Percentiles rank a stretch among this genome's conserved stretches.
Evolutionary conservation across 2,888 invertebrate species (phyloP).

Genomic region (Erynnis tages): DNA sequence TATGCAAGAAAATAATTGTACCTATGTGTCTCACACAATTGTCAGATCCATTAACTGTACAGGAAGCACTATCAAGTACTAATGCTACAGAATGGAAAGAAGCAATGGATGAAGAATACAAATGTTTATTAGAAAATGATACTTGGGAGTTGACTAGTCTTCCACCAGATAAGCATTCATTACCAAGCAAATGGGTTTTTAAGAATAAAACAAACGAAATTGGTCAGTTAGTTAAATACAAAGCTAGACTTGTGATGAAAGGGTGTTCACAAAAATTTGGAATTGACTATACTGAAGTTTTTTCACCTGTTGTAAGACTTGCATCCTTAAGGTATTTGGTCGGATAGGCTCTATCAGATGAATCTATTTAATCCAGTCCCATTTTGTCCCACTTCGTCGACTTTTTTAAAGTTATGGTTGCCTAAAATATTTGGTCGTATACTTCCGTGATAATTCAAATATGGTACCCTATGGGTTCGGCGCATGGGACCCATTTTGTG

Average conservation of each 20-base stretch:
- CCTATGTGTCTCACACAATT: background rate
- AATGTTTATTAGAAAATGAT: background rate
- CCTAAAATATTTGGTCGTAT: no score
- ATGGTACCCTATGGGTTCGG: no score
- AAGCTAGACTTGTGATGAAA: slow-evolving; percentile 39
- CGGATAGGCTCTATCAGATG: no score
- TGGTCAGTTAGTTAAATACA: slow-evolving; percentile 33
- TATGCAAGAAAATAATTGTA: no score
- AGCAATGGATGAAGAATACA: slow-evolving; percentile 2
- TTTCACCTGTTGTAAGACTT: slow-evolving; percentile 28
- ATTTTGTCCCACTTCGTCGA: no score
- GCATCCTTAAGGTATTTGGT: slow-evolving; percentile 28
- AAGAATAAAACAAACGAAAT: slow-evolving; percentile 33
- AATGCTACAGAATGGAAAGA: background rate
- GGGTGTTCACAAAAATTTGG: slow-evolving; percentile 36
- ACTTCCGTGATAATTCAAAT: no score
- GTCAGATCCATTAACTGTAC: background rate
- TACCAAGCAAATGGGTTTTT: slow-evolving; percentile 39
- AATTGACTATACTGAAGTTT: slow-evolving; percentile 28
- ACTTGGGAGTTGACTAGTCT: slow-evolving; percentile 3
- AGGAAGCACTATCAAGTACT: background rate
- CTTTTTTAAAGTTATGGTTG: no score
- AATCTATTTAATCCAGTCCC: no score
- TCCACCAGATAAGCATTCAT: background rate
- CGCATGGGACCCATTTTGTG: no score